phyloP scores from a whole-genome alignment of 2,113 vertebrate species.

The Xyliphius kryptos region DNA sequence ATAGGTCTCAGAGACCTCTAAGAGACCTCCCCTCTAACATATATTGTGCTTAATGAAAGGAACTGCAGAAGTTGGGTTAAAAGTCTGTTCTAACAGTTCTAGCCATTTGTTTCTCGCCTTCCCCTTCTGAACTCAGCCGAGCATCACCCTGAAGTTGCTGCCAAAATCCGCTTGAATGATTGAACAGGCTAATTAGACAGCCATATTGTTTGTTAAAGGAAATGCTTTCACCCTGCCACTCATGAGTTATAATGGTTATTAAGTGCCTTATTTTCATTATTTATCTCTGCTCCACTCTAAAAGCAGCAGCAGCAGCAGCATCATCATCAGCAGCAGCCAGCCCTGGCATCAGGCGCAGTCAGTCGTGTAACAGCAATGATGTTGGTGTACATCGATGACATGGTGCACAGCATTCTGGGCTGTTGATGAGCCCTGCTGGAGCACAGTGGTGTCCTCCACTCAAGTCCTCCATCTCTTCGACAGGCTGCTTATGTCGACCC shows the following conservation, averaged over 20 bases:
- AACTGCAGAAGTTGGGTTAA: too few species aligned
- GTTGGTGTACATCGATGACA: slow-evolving; percentile 29
- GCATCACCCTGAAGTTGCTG: slow-evolving; percentile 37
- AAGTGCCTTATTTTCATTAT: slow-evolving; percentile 82
- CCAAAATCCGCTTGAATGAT: slow-evolving; percentile 71
- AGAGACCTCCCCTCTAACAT: too few species aligned
- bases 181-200: slow-evolving; percentile 84
- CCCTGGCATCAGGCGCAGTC: slow-evolving; percentile 16
- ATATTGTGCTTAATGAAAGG: too few species aligned
- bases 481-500: slow-evolving; percentile 53
- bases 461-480: slow-evolving; percentile 61
- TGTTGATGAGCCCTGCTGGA: slow-evolving; percentile 60
- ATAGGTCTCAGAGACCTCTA: too few species aligned
- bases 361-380: slow-evolving; percentile 24
- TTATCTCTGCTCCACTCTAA: slow-evolving; percentile 60
- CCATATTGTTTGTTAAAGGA: slow-evolving; percentile 87
- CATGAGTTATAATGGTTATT: slow-evolving; percentile 89
- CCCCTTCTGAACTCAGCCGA: slow-evolving; percentile 31
- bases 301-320: too few species aligned
- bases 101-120: slow-evolving; percentile 36
- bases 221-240: slow-evolving; percentile 77
- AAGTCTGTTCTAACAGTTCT: too few species aligned
- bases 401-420: slow-evolving; percentile 27
- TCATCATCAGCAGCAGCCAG: slow-evolving; percentile 43
- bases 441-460: slow-evolving; percentile 66